Percentiles rank a stretch among this genome's conserved stretches.
Conservation (phyloP, 2,113 vertebrate genomes). For the Poicephalus meyeri region DNA sequence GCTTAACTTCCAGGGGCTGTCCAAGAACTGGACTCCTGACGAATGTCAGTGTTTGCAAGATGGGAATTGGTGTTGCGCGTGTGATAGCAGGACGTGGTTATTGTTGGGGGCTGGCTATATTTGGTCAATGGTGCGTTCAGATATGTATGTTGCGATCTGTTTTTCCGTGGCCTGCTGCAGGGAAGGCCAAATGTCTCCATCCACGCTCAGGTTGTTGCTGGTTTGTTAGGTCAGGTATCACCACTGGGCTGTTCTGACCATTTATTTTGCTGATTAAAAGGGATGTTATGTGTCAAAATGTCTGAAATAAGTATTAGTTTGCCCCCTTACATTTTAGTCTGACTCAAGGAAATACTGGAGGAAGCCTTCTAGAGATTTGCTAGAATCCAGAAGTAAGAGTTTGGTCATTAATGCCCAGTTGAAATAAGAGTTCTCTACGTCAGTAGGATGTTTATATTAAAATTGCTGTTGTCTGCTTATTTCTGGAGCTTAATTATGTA, state of each 20-base stretch:
- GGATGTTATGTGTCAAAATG: not conserved
- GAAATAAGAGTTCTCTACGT: not conserved
- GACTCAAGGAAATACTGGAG: not conserved
- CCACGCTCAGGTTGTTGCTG: rapidly evolving
- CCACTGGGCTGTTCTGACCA: constrained; percentile 7
- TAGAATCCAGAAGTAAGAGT: constrained; percentile 25
- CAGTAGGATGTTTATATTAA: constrained; percentile 12
- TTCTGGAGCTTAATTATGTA: not conserved
- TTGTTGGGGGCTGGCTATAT: constrained; percentile 50
- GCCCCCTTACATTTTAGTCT: not conserved
- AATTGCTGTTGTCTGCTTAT: constrained; percentile 28
- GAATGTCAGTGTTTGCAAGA: not conserved
- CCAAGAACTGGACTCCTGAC: not conserved
- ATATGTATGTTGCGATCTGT: not conserved
- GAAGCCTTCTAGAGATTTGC: not conserved
- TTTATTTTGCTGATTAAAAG: constrained; percentile 36
- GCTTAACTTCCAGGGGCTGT: not conserved
- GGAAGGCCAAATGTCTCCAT: constrained; percentile 59
- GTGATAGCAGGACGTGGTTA: not conserved
- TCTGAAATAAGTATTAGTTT: not conserved
- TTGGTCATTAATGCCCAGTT: not conserved
- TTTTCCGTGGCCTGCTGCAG: constrained; percentile 31
- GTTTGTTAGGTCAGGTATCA: constrained; percentile 30
- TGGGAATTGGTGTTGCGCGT: not conserved
- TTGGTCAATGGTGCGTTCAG: not conserved